phyloP scores from a whole-genome alignment of 2,888 invertebrate species.

The Cacoxenus indagator region DNA sequence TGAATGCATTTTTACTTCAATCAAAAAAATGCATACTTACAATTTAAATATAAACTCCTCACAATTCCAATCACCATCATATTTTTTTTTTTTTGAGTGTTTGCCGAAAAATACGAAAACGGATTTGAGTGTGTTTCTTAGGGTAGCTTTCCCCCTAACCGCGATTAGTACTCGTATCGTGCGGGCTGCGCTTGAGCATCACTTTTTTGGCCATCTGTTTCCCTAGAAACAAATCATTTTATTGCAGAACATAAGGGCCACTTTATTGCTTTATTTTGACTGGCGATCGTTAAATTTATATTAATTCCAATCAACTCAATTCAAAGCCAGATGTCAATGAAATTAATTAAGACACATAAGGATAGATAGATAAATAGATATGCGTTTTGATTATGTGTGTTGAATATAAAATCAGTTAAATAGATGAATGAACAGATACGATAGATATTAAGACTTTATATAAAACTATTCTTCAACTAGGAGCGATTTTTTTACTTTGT shows the following conservation, averaged over 20 bases:
- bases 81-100: not conserved
- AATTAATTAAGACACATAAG: not conserved
- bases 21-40: not conserved
- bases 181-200: not conserved
- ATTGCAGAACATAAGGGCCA: slow-evolving; percentile 11
- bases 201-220: slow-evolving; percentile 4
- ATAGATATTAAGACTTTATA: too few relatives aligned
- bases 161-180: not conserved
- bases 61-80: slow-evolving; percentile 2
- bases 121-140: not conserved
- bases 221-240: not conserved
- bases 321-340: not conserved
- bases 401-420: too few relatives aligned
- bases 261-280: slow-evolving; percentile 19
- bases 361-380: too few relatives aligned
- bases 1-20: not conserved
- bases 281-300: slow-evolving; percentile 12
- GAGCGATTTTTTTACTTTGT: too few relatives aligned
- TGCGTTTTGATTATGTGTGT: too few relatives aligned
- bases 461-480: too few relatives aligned
- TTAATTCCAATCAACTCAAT: slow-evolving; percentile 15
- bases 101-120: not conserved
- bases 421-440: too few relatives aligned
- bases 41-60: slow-evolving; percentile 2
- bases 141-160: slow-evolving; percentile 1